phyloP scores from a whole-genome alignment of 2,797 vertebrate genomes.

The Arctocebus calabarensis region DNA sequence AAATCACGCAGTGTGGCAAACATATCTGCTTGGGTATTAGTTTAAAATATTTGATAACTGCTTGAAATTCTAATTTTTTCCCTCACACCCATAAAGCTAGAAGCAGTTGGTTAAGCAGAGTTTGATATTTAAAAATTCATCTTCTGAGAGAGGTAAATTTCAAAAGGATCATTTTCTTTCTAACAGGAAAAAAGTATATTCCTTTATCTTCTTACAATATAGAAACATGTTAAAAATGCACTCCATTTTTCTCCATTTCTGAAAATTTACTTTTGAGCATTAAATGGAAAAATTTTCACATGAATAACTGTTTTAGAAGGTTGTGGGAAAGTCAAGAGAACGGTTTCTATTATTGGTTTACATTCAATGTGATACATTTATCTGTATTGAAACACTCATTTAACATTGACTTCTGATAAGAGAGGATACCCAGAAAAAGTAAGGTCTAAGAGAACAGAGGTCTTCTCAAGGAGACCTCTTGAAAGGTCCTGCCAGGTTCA shows the following conservation, averaged over 20 bases:
- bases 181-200: slow-evolving; percentile 45
- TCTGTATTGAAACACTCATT: slow-evolving; percentile 47
- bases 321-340: slow-evolving; percentile 59
- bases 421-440: too few relatives aligned
- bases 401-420: slow-evolving; percentile 57
- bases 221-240: slow-evolving; percentile 67
- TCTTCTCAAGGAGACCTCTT: too few relatives aligned
- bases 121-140: slow-evolving; percentile 67
- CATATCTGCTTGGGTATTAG: slow-evolving; percentile 52
- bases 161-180: slow-evolving; percentile 56
- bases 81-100: slow-evolving; percentile 32
- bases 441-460: too few relatives aligned
- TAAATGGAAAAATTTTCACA: slow-evolving; percentile 66
- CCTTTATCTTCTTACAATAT: slow-evolving; percentile 36
- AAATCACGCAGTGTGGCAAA: slow-evolving; percentile 50
- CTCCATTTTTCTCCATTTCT: slow-evolving; percentile 61
- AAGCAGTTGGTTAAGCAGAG: slow-evolving; percentile 32
- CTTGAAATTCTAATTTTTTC: slow-evolving; percentile 52
- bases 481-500: too few relatives aligned
- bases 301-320: slow-evolving; percentile 64
- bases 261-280: slow-evolving; percentile 64
- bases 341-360: slow-evolving; percentile 72
- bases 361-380: slow-evolving; percentile 59
- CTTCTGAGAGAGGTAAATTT: slow-evolving; percentile 58
- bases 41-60: slow-evolving; percentile 70